Evolutionary conservation across 1,140 invertebrate genomes (phyloP).

Genomic region (Episyrphus balteatus): DNA sequence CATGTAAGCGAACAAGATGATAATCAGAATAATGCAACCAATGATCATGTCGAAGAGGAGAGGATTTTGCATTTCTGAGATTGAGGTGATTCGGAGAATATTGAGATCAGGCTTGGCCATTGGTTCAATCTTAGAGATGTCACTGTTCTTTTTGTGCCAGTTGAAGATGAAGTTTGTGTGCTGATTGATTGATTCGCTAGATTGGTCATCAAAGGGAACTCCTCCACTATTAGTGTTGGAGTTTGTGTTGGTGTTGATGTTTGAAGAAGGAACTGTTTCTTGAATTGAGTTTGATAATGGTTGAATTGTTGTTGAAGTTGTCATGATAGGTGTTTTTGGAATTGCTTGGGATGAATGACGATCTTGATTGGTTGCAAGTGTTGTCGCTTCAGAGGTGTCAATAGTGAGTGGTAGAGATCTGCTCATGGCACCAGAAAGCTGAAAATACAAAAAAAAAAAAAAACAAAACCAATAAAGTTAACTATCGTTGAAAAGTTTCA

Average conservation of each 20-base stretch:
- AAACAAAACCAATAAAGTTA: constrained; percentile 2
- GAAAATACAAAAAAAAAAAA: background rate
- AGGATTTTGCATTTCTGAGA: constrained; percentile 10
- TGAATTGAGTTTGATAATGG: background rate
- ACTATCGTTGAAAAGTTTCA: background rate
- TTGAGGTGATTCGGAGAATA: constrained; percentile 8
- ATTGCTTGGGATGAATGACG: background rate
- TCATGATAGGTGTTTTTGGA: background rate
- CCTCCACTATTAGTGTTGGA: background rate
- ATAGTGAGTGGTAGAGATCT: constrained; percentile 29
- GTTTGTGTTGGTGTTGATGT: background rate
- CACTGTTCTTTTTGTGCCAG: constrained; percentile 8
- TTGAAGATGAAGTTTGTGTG: constrained; percentile 11
- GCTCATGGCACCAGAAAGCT: constrained; percentile 29
- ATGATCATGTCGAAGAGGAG: constrained; percentile 6
- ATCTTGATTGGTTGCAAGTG: background rate
- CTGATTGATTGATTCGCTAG: constrained; percentile 4
- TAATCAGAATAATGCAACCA: constrained; percentile 4
- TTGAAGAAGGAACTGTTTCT: background rate
- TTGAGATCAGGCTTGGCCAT: constrained; percentile 29
- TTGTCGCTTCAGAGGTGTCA: constrained; percentile 18
- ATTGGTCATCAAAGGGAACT: constrained; percentile 6
- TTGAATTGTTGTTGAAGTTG: constrained; percentile 1
- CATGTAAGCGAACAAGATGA: constrained; percentile 3
- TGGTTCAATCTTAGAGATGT: constrained; percentile 27